Percentiles rank a stretch among this genome's conserved stretches.
Conservation (phyloP, 2,113 vertebrate species). For the Chaetodon auriga region DNA sequence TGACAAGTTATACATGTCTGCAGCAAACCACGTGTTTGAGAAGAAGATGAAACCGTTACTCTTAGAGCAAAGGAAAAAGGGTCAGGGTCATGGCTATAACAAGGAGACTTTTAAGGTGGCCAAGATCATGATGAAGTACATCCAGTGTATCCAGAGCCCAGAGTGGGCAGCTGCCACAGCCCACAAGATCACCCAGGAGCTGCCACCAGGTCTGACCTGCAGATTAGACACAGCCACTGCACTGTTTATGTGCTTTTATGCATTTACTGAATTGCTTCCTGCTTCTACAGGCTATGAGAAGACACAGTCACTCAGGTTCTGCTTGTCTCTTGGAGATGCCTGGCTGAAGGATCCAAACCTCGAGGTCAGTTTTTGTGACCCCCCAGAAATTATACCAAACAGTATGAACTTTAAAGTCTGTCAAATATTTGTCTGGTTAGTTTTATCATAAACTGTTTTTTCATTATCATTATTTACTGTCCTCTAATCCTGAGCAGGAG, state of each 20-base stretch:
- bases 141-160: constrained; percentile 90
- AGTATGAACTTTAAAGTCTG: neutral
- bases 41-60: constrained; percentile 91
- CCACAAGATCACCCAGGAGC: constrained; percentile 92
- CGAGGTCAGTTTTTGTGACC: constrained; percentile 80
- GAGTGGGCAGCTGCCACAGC: constrained; percentile 94
- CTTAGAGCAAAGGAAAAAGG: constrained; percentile 81
- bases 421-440: neutral
- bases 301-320: constrained; percentile 90
- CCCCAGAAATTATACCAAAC: neutral
- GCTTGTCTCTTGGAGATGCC: constrained; percentile 89
- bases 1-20: constrained; percentile 92
- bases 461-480: neutral
- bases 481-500: constrained; percentile 78
- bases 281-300: constrained; percentile 88
- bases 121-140: constrained; percentile 88
- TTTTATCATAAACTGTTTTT: neutral
- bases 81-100: constrained; percentile 72
- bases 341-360: constrained; percentile 88
- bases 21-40: constrained; percentile 90
- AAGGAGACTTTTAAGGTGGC: constrained; percentile 86
- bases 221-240: neutral
- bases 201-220: constrained; percentile 88
- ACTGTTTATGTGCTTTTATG: neutral
- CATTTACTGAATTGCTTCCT: constrained; percentile 1